Conservation (phyloP, 2,888 invertebrate species). For the Drepanosiphum platanoidis region DNA sequence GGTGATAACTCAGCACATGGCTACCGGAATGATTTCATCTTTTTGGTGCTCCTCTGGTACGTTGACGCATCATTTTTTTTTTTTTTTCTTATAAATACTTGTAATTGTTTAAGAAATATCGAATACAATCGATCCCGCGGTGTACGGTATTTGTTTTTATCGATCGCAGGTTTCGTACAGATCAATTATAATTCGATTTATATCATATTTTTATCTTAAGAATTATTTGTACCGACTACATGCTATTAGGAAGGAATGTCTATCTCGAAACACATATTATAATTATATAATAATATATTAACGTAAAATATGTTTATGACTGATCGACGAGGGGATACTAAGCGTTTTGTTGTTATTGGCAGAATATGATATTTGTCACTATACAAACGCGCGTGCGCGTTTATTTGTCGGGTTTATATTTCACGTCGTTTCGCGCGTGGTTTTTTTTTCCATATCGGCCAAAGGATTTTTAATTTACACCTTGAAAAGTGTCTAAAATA, state of each 20-base stretch:
- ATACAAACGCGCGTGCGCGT: background rate
- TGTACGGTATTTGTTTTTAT: background rate
- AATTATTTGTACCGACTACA: too few species aligned
- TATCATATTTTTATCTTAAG: background rate
- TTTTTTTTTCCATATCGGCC: background rate
- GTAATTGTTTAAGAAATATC: background rate
- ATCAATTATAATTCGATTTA: background rate
- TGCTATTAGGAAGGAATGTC: background rate
- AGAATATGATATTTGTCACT: background rate
- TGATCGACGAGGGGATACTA: background rate
- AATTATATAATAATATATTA: background rate
- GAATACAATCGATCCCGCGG: background rate
- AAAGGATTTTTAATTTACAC: background rate
- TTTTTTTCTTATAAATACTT: background rate
- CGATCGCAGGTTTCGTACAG: background rate
- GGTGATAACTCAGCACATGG: slow-evolving; percentile 54
- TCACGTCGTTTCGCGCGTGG: background rate
- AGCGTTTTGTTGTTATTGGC: background rate
- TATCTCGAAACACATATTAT: background rate
- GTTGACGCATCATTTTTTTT: slow-evolving; percentile 16
- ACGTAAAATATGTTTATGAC: background rate
- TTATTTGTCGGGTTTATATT: too few species aligned
- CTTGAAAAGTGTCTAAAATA: background rate
- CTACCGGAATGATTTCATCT: slow-evolving; percentile 61
- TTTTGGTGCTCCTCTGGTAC: slow-evolving; percentile 51